Base-by-base conservation (phyloP, 2,113 vertebrate species). In the Salvelinus alpinus region DNA sequence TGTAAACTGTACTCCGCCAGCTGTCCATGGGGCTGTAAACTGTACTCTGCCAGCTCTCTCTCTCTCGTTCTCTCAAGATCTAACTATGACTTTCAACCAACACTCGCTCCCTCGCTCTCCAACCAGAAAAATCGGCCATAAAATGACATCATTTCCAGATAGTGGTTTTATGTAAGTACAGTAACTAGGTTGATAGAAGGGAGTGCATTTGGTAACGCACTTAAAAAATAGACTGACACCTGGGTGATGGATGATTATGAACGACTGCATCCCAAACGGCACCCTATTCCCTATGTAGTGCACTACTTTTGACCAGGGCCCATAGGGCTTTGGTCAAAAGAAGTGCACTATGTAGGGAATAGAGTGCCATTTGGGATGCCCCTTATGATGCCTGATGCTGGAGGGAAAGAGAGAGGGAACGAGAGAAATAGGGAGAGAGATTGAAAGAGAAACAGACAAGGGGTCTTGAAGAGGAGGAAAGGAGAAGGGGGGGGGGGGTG, bases 111-210 rank as follows among this genome's bases (percentile, higher is more conserved):
- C 18, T 62, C 48, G 11, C 72, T 67, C 73, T 51, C 44, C 67
- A 6, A 11, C 67, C 67, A 47, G 67, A 44, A 69, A 47, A 22
- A n/a, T n/a, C 2, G 29, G 2, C 25, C 27, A 5, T 29, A 29
- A 31, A 67, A 31, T 67, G 27, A 18, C 13, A 67, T 16, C 6
- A 16, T 31, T 67, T 44, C 18, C 31, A 12, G 34, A 20, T 69
- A 34, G 34, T 69, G 67, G 31, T 44, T 69, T 69, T 69, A 69
- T 25, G 67, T 69, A 69, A 69, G 67, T 70, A 70, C 64, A 18
- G 65, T 31, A 24, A 14, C 24, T 27, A 65, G 64, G 64, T 65
- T 18, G 29, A n/a, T 68, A n/a, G 34, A n/a, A n/a, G 67, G 31
- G 12, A 22, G 5, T 11, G 12, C 9, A 44, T 38, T 9, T n/a